Evolutionary conservation across 2,888 invertebrate genomes (phyloP).

Genomic region (Geophilus truncorum): DNA sequence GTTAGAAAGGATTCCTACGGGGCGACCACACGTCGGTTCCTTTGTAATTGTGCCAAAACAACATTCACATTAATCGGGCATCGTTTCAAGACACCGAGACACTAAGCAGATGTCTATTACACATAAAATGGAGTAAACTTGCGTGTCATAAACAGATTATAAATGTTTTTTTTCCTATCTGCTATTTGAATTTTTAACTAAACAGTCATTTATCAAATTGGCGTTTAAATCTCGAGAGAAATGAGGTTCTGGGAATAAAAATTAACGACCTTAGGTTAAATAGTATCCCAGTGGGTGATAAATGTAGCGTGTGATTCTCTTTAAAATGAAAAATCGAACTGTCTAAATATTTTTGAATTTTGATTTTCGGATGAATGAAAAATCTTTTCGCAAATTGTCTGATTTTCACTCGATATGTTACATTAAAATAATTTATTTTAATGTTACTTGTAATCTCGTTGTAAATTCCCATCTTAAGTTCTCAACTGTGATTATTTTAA

Average conservation of each 20-base stretch:
- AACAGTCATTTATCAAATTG: not conserved
- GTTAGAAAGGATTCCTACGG: conserved; percentile 11
- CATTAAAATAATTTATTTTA: too few species aligned
- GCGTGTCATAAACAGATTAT: conserved; percentile 9
- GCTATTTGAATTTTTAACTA: not conserved
- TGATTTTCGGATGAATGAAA: too few species aligned
- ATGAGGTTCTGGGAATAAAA: not conserved
- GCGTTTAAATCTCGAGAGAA: not conserved
- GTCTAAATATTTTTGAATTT: too few species aligned
- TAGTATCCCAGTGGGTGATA: too few species aligned
- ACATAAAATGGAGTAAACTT: not conserved
- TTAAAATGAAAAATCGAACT: too few species aligned
- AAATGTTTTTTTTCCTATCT: not conserved
- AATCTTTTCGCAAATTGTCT: too few species aligned
- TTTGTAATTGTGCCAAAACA: conserved; percentile 24
- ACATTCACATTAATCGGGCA: conserved; percentile 17
- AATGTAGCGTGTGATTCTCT: too few species aligned
- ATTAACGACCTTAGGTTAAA: not conserved
- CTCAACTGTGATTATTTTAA: not conserved
- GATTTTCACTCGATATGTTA: too few species aligned
- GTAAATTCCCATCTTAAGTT: too few species aligned
- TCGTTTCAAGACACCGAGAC: conserved; percentile 8
- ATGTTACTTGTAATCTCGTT: too few species aligned
- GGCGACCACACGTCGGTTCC: conserved; percentile 21
- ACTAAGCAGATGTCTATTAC: not conserved